Evolutionary conservation across 2,113 vertebrate genomes (phyloP), one percentile per base, ranked within the genome.

Genomic region (Speoplatyrhinus poulsoni): DNA sequence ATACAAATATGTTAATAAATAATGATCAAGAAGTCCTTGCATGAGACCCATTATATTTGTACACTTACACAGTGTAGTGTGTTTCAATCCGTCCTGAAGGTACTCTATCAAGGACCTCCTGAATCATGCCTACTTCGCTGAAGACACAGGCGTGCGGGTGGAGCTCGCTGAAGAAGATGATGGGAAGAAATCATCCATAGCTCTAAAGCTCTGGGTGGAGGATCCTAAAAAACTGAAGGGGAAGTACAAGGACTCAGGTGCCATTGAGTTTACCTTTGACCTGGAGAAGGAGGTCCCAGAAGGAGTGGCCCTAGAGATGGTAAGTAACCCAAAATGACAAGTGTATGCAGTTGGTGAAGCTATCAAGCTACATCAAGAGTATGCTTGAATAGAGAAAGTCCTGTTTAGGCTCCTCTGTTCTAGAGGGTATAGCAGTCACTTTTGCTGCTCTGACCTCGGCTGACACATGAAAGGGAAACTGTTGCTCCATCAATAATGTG

Each of bases 251-350:
- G 98, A 99, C 91, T 95, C 95, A 3, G 98, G 96, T 60, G 96
- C 95, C 88, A 98, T 99, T 77, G 98, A 99, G 84, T 99, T 99
- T 88, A 96, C 95, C 82, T 99, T 97, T 72, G 94, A 98, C 87
- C 85, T 99, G 84, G 93, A 94, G 84, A 96, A 93, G 68, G 98
- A 99, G 87, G 94, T 95, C 32, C 94, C 98, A 7, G 97, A 99
- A 16, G 95, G 95, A 58, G 95, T 99, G 62, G 98, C 97, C n/a
- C 97, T 97, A 89, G 98, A 99, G 93, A 99, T 99, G 98, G 98
- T 98, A 94, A 89, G 57, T 8, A 10, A 41, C 36, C 7, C 5
- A 41, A 41, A 36, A n/a, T 60, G 13, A 32, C 13, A 48, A 3
- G 8, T 52, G 26, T 26, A 26, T 58, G 1, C 26, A 11, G 46